Percentiles rank a stretch among this genome's conserved stretches.
Evolutionary conservation across 2,797 vertebrate species (phyloP).

Genomic region (Pipistrellus pygmaeus): DNA sequence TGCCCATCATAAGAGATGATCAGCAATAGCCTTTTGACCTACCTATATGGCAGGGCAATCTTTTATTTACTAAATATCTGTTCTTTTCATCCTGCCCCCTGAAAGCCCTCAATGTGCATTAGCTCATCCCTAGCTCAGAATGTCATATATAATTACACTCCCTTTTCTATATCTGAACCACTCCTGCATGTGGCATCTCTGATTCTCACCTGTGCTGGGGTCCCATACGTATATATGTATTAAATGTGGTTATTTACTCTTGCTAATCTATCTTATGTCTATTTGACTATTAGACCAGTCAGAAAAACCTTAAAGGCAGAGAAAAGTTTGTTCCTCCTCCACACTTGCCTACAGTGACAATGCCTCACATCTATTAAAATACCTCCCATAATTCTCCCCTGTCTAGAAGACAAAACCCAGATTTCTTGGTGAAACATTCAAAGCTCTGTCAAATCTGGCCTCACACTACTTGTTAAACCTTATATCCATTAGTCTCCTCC

Average conservation of each 20-base stretch:
- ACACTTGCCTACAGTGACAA: background rate
- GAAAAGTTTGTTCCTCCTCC: background rate
- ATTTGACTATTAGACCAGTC: background rate
- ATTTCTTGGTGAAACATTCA: constrained; percentile 48
- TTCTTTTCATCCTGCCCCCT: background rate
- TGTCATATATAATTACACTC: background rate
- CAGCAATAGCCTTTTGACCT: background rate
- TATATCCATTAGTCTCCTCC: constrained; percentile 28
- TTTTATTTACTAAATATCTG: background rate
- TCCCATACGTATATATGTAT: background rate
- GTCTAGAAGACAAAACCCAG: background rate
- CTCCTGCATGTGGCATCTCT: background rate
- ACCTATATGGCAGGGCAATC: background rate
- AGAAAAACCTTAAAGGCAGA: background rate
- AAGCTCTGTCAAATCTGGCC: background rate
- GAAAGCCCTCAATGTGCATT: too few species aligned
- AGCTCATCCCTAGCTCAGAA: background rate
- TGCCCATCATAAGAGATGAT: background rate
- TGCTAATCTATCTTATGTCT: background rate
- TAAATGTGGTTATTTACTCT: background rate
- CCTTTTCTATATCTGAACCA: background rate
- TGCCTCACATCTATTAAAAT: constrained; percentile 22
- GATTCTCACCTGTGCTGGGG: background rate
- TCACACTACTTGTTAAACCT: constrained; percentile 30
- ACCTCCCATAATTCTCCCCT: background rate